Conservation (phyloP, 2,113 vertebrate genomes). For the Brachyhypopomus gauderio region DNA sequence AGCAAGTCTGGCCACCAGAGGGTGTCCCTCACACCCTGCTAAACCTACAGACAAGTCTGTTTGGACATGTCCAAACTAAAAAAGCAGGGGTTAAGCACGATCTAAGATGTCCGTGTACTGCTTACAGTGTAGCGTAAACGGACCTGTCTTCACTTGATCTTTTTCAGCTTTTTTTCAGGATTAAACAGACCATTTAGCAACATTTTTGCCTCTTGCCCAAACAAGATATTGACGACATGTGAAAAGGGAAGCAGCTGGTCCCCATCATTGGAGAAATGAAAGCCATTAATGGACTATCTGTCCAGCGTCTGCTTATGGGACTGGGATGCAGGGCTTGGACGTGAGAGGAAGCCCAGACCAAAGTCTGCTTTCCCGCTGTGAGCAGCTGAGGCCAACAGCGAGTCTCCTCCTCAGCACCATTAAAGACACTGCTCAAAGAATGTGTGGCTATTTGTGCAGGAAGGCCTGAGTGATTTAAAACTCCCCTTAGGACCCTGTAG, state of each 20-base stretch:
- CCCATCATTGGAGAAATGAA: conserved; percentile 9
- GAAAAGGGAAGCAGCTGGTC: conserved; percentile 9
- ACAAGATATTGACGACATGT: conserved; percentile 5
- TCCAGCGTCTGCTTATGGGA: conserved; percentile 10
- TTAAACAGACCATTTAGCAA: conserved; percentile 23
- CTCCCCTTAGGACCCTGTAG: background rate
- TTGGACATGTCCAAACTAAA: background rate
- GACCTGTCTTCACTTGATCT: conserved; percentile 2
- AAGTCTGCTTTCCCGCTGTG: background rate
- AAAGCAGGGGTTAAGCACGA: background rate
- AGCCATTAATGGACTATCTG: conserved; percentile 2
- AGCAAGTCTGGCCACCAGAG: background rate
- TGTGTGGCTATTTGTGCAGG: background rate
- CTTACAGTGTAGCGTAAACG: conserved; percentile 15
- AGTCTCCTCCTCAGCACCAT: background rate
- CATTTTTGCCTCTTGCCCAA: conserved; percentile 15
- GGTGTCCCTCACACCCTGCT: background rate
- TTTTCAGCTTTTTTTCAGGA: background rate
- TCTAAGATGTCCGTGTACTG: background rate
- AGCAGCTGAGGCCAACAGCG: background rate
- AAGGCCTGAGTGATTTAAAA: conserved; percentile 6
- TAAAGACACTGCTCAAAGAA: background rate
- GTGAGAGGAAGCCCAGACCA: background rate
- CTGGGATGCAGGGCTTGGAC: background rate
- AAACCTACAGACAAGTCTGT: background rate